phyloP scores from a whole-genome alignment of 2,113 vertebrate genomes.

The Cinclus mexicanus region DNA sequence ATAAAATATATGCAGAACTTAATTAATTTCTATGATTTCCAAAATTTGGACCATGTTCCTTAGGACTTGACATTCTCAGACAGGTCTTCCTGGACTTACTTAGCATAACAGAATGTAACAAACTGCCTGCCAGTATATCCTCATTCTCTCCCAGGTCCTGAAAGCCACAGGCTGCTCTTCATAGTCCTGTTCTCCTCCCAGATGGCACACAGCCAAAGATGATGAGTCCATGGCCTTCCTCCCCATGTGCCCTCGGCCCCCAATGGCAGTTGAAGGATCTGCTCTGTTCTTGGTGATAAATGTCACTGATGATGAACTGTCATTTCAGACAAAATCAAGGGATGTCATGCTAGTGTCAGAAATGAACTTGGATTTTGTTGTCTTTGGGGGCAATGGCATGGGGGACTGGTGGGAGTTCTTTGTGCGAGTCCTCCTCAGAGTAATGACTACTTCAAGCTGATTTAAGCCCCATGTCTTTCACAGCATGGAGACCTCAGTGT shows the following conservation, averaged over 20 bases:
- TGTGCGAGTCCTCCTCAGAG: not conserved
- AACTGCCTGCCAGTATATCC: not conserved
- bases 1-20: not conserved
- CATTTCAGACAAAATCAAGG: not conserved
- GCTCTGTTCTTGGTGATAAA: not conserved
- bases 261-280: not conserved
- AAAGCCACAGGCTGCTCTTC: not conserved
- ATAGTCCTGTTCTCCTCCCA: not conserved
- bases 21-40: not conserved
- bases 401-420: not conserved
- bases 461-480: not conserved
- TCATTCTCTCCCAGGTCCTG: not conserved
- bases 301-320: not conserved
- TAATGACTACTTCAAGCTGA: not conserved
- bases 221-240: not conserved
- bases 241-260: not conserved
- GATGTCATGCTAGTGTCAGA: not conserved
- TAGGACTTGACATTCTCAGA: not conserved
- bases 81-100: not conserved
- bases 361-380: not conserved
- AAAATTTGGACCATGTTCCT: not conserved
- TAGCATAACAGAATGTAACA: not conserved
- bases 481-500: not conserved
- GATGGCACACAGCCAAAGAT: not conserved
- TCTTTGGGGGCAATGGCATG: not conserved